Conservation (phyloP, 2,888 invertebrate species). For the Cantharis lateralis region DNA sequence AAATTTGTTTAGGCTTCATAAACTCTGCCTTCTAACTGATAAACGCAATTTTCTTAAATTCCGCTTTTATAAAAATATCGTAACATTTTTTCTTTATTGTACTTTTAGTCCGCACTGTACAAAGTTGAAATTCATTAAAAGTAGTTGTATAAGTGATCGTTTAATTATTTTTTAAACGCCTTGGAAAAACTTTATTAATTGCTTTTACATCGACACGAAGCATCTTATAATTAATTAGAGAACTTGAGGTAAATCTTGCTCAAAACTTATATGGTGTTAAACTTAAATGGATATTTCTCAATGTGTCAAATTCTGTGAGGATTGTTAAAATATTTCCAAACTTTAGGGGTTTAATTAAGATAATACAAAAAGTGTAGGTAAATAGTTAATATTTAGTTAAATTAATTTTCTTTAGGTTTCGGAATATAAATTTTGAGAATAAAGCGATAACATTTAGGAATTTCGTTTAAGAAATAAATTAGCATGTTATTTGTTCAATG, state of each 20-base stretch:
- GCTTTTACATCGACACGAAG: background rate
- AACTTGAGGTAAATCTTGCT: constrained; percentile 1
- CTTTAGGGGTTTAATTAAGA: background rate
- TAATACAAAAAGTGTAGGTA: background rate
- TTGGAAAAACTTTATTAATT: background rate
- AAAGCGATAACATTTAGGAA: background rate
- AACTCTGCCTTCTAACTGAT: background rate
- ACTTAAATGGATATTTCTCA: background rate
- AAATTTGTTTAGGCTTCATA: background rate
- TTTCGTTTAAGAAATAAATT: background rate
- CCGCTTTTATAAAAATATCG: background rate
- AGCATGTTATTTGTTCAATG: background rate
- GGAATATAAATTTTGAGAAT: background rate
- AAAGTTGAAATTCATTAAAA: background rate
- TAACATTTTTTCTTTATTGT: background rate
- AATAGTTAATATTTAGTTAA: background rate
- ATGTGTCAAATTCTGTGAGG: background rate
- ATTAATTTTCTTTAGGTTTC: background rate
- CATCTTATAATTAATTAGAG: background rate
- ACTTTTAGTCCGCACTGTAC: background rate
- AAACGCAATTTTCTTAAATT: background rate
- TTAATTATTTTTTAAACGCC: background rate
- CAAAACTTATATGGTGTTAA: background rate
- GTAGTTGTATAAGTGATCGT: background rate
- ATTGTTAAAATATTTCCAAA: background rate